phyloP scores from a whole-genome alignment of 2,113 vertebrate species.

The Conger conger region DNA sequence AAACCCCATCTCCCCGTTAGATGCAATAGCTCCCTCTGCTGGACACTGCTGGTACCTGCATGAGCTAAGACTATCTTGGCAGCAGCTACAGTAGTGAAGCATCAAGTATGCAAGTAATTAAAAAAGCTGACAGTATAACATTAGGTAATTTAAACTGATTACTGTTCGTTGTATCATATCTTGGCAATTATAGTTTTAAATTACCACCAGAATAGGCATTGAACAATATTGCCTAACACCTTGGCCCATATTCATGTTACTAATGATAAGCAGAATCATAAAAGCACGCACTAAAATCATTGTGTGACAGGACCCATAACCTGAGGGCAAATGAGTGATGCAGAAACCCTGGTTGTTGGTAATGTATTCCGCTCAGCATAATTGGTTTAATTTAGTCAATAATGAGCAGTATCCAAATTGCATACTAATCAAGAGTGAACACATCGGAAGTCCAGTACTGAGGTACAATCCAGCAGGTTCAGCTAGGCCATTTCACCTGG shows the following conservation, averaged over 20 bases:
- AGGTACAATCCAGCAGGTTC: neutral
- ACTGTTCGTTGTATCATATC: too few relatives aligned
- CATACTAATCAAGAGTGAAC: neutral
- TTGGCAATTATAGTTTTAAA: neutral
- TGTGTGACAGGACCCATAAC: neutral
- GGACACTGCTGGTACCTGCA: constrained; percentile 26
- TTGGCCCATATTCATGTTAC: neutral
- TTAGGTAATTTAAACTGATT: too few relatives aligned
- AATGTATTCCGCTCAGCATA: neutral
- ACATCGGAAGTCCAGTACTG: neutral
- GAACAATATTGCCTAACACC: neutral
- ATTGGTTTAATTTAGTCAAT: neutral
- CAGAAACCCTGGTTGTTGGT: neutral
- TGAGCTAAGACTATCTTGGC: constrained; percentile 37
- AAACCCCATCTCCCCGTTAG: constrained; percentile 4
- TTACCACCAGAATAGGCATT: neutral
- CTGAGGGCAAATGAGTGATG: neutral
- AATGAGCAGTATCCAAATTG: neutral
- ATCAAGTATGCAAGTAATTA: constrained; percentile 61
- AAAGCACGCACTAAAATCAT: neutral
- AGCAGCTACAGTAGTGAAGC: constrained; percentile 20
- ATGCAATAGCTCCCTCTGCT: constrained; percentile 57
- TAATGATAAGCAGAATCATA: neutral
- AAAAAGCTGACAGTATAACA: neutral
- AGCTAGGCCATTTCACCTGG: neutral